Percentiles rank a stretch among this genome's conserved stretches.
Conservation (phyloP, 2,888 invertebrate species). For the Zele albiditarsus region DNA sequence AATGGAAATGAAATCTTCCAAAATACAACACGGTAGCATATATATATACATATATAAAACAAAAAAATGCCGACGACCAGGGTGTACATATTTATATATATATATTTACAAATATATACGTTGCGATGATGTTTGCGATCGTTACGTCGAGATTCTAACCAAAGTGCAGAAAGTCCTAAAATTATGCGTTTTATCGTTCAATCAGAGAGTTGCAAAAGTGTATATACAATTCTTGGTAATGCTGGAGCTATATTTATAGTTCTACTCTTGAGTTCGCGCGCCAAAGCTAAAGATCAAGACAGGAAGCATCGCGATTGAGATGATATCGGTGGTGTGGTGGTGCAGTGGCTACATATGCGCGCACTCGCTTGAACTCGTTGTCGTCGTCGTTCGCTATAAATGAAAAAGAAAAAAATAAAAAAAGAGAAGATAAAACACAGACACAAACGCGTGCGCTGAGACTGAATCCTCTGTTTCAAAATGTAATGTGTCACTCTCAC, state of each 20-base stretch:
- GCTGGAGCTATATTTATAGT: slow-evolving; percentile 60
- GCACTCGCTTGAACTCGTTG: slow-evolving; percentile 51
- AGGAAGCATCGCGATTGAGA: slow-evolving; percentile 57
- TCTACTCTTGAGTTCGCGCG: slow-evolving; percentile 48
- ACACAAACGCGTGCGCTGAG: slow-evolving; percentile 25
- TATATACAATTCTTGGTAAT: slow-evolving; percentile 61
- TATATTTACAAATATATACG: neutral
- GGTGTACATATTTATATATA: too few species aligned
- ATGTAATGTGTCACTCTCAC: neutral
- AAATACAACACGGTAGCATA: neutral
- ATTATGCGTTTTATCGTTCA: slow-evolving; percentile 63
- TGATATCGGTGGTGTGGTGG: slow-evolving; percentile 60
- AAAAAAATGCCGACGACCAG: neutral
- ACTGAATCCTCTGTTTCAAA: slow-evolving; percentile 53
- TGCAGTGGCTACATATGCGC: slow-evolving; percentile 50
- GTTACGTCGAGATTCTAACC: slow-evolving; percentile 53
- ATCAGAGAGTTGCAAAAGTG: slow-evolving; percentile 55
- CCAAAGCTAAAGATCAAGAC: slow-evolving; percentile 44
- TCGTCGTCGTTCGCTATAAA: neutral
- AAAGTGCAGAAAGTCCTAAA: slow-evolving; percentile 62
- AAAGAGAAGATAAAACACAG: neutral
- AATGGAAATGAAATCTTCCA: too few species aligned
- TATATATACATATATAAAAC: too few species aligned
- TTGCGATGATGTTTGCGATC: slow-evolving; percentile 35
- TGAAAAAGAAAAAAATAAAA: neutral